Evolutionary conservation across 2,888 invertebrate species (phyloP).

Genomic region (Polietes domitor): DNA sequence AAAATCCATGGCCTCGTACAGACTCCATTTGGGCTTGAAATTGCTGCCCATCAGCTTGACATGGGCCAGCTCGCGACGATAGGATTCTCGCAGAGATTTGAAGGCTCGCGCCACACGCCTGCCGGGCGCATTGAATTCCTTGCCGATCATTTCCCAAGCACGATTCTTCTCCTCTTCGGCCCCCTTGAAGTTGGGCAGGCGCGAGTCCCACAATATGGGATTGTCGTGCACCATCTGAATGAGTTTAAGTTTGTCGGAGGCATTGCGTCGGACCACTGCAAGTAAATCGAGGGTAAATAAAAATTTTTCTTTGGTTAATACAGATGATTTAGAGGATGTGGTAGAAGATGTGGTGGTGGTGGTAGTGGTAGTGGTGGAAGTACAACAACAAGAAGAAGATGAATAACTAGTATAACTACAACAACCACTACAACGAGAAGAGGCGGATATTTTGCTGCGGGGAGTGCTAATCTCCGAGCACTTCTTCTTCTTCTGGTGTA

Average conservation of each 20-base stretch:
- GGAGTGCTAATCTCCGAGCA: not conserved
- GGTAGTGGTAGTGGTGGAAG: constrained; percentile 8
- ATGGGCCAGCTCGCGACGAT: constrained; percentile 78
- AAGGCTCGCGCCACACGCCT: constrained; percentile 79
- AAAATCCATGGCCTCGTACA: constrained; percentile 79
- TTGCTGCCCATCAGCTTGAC: constrained; percentile 79
- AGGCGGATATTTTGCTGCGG: not conserved
- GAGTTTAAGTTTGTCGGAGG: constrained; percentile 78
- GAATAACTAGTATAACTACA: not conserved
- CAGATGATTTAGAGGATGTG: constrained; percentile 34
- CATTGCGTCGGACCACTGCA: constrained; percentile 79
- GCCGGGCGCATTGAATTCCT: constrained; percentile 79
- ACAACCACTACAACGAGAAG: not conserved
- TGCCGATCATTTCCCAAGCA: constrained; percentile 79
- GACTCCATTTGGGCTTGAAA: constrained; percentile 79
- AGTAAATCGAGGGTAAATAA: constrained; percentile 72
- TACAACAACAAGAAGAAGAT: not conserved
- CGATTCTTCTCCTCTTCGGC: constrained; percentile 79
- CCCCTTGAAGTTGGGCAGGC: constrained; percentile 78
- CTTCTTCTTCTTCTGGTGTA: constrained; percentile 45
- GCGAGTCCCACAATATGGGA: constrained; percentile 79
- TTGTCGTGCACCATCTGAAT: constrained; percentile 80
- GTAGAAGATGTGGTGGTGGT: constrained; percentile 24
- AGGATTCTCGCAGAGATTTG: constrained; percentile 78
- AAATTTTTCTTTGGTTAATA: constrained; percentile 70